phyloP scores from a whole-genome alignment of 92 coral and sea anemone genomes.

The Micromussa lordhowensis region DNA sequence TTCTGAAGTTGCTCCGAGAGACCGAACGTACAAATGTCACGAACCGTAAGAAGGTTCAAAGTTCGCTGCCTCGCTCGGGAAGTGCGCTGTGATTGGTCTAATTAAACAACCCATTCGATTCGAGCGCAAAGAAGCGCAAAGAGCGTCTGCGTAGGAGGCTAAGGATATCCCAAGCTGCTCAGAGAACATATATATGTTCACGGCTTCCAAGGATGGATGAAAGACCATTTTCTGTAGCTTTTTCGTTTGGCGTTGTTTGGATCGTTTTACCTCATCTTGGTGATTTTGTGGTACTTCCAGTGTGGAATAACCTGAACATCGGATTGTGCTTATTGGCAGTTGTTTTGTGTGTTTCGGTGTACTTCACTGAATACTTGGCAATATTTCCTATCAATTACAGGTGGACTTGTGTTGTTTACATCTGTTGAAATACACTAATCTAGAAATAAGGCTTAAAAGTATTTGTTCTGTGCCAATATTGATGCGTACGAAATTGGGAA shows the following conservation, averaged over 20 bases:
- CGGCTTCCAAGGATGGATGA: too few species aligned
- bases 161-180: too few species aligned
- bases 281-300: slow-evolving; percentile 68
- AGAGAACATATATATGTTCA: too few species aligned
- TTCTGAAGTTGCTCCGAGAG: too few species aligned
- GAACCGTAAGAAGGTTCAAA: too few species aligned
- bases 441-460: background rate
- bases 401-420: slow-evolving; percentile 25
- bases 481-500: background rate
- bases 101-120: too few species aligned
- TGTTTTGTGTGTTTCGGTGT: slow-evolving; percentile 54
- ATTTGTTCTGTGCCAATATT: background rate
- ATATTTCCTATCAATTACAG: slow-evolving; percentile 73
- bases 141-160: too few species aligned
- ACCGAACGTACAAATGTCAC: too few species aligned
- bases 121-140: too few species aligned
- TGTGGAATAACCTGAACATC: slow-evolving; percentile 62
- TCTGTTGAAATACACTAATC: background rate
- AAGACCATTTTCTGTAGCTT: slow-evolving; percentile 77
- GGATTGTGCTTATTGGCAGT: slow-evolving; percentile 54
- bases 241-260: slow-evolving; percentile 49
- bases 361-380: slow-evolving; percentile 77
- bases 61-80: too few species aligned
- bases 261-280: slow-evolving; percentile 29
- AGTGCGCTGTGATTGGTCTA: too few species aligned